Percentiles rank a stretch among this genome's conserved stretches.
These are phyloP conservation scores for Delia radicum DNA, from an alignment of 1,140 invertebrate species.

Conservation along the genomic window DNA sequence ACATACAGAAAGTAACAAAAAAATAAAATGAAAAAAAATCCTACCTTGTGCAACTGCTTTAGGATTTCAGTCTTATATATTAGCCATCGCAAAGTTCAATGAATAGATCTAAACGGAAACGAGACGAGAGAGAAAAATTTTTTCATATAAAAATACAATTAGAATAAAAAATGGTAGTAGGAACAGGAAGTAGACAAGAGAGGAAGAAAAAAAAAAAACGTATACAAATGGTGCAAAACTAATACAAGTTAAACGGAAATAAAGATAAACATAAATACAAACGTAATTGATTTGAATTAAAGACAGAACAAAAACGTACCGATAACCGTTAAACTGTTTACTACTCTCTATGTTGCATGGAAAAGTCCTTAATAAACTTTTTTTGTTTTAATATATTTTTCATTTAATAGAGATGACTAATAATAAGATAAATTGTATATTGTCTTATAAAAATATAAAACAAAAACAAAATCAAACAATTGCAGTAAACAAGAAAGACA, in stretches of 20 bases:
- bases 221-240: not conserved
- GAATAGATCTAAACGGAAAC: constrained; percentile 51
- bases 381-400: not conserved
- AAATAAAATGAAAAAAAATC: constrained; percentile 34
- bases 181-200: not conserved
- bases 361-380: not conserved
- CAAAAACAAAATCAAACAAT: not conserved
- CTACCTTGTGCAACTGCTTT: constrained; percentile 56
- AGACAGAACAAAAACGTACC: too few relatives aligned
- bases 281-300: not conserved
- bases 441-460: not conserved
- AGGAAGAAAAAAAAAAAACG: not conserved
- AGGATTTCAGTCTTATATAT: constrained; percentile 54
- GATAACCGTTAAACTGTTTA: not conserved
- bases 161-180: not conserved
- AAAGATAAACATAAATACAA: not conserved
- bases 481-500: not conserved
- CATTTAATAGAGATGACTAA: constrained; percentile 6
- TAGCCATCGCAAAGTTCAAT: constrained; percentile 57
- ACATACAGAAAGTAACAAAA: not conserved
- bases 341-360: not conserved
- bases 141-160: not conserved
- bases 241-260: not conserved
- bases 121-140: constrained; percentile 23
- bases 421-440: constrained; percentile 5